Conservation (phyloP, 2,113 vertebrate genomes). For the Mormyrus iriodes region DNA sequence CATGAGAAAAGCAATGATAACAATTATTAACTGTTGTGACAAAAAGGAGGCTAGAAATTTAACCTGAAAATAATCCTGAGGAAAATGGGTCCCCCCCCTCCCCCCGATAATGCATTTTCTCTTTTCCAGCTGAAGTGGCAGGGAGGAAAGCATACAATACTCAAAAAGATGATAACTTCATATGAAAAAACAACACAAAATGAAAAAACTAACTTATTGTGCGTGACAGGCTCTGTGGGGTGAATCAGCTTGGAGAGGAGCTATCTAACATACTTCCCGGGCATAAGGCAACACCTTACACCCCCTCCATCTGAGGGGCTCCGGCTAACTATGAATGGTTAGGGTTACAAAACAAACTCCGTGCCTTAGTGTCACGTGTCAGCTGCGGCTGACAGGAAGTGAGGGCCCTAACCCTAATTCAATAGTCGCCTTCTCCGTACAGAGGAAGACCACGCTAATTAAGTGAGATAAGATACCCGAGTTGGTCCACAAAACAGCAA, state of each 20-base stretch:
- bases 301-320: background rate
- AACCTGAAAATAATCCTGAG: background rate
- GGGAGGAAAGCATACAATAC: background rate
- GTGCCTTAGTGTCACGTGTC: background rate
- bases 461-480: background rate
- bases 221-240: background rate
- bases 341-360: background rate
- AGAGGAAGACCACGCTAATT: background rate
- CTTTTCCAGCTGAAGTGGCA: background rate
- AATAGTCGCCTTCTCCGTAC: background rate
- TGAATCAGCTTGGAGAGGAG: background rate
- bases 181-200: background rate
- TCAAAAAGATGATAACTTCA: background rate
- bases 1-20: slow-evolving; percentile 12
- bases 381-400: background rate
- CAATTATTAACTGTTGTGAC: background rate
- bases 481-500: background rate
- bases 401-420: background rate
- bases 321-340: background rate
- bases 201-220: background rate
- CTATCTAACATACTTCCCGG: background rate
- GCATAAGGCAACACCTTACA: background rate
- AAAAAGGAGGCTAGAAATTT: slow-evolving; percentile 7
- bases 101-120: background rate
- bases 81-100: background rate